phyloP scores from a whole-genome alignment of 1,140 invertebrate species.

The Oryctes rhinoceros region DNA sequence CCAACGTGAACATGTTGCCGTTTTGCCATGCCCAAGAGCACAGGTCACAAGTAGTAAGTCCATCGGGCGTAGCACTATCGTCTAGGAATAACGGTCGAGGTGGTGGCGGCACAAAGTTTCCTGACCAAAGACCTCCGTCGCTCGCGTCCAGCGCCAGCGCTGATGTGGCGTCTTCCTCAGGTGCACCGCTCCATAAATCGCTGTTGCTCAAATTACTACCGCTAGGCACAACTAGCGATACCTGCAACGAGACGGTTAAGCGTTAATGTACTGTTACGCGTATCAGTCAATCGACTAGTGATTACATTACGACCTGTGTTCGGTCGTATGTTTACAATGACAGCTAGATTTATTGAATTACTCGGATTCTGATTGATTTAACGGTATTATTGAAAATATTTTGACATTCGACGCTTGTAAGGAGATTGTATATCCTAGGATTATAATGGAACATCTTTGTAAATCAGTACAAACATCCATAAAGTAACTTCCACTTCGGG shows the following conservation, averaged over 20 bases:
- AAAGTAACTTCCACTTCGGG: too few species aligned
- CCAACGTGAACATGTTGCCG: slow-evolving; percentile 47
- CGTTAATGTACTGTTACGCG: slow-evolving; percentile 24
- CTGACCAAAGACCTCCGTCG: slow-evolving; percentile 72
- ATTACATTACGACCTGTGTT: background rate
- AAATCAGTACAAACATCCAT: too few species aligned
- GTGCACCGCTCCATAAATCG: slow-evolving; percentile 66
- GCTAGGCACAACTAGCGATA: slow-evolving; percentile 44
- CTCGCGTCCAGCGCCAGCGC: slow-evolving; percentile 68
- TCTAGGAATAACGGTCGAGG: slow-evolving; percentile 71
- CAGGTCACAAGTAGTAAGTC: slow-evolving; percentile 75
- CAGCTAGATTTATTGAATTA: background rate
- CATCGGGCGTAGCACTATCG: slow-evolving; percentile 66
- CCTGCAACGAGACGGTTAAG: slow-evolving; percentile 41
- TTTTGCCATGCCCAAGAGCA: slow-evolving; percentile 71
- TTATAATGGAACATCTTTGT: too few species aligned
- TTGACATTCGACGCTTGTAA: background rate
- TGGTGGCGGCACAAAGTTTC: slow-evolving; percentile 73
- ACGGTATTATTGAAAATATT: background rate
- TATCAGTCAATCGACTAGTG: background rate
- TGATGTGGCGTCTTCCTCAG: slow-evolving; percentile 68
- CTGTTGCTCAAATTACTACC: slow-evolving; percentile 45
- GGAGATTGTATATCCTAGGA: background rate
- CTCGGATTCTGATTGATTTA: background rate
- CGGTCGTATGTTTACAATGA: background rate